Conservation (phyloP, 1,140 invertebrate species). For the Drosophila bocki region DNA sequence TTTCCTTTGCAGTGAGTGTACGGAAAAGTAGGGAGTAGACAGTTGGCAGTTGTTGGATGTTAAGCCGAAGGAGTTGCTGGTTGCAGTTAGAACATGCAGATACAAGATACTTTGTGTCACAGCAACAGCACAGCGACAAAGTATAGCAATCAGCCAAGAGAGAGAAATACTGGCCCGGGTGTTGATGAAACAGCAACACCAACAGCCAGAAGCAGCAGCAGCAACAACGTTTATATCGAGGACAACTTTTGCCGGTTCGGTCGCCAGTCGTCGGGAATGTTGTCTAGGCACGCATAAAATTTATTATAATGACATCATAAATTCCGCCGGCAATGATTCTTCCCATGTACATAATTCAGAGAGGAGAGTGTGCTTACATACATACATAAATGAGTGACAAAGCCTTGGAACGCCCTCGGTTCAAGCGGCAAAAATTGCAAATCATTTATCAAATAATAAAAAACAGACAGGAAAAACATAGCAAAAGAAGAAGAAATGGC, state of each 20-base stretch:
- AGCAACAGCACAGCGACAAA: slow-evolving; percentile 54
- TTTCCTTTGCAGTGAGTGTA: slow-evolving; percentile 39
- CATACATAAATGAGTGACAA: slow-evolving; percentile 56
- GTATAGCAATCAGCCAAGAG: slow-evolving; percentile 67
- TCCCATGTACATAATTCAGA: slow-evolving; percentile 25
- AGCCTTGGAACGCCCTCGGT: slow-evolving; percentile 25
- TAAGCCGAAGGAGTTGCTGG: slow-evolving; percentile 1
- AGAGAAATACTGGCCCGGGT: slow-evolving; percentile 55
- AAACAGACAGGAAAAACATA: slow-evolving; percentile 32
- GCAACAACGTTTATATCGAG: slow-evolving; percentile 31
- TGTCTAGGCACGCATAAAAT: slow-evolving; percentile 78
- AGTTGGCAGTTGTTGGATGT: slow-evolving; percentile 37
- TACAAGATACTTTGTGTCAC: slow-evolving; percentile 80
- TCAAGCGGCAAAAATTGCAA: slow-evolving; percentile 47
- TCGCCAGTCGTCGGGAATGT: slow-evolving; percentile 54
- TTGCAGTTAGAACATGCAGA: slow-evolving; percentile 51
- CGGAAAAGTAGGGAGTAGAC: not conserved
- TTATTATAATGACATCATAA: slow-evolving; percentile 83
- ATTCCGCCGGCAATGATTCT: slow-evolving; percentile 60
- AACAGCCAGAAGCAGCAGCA: slow-evolving; percentile 6
- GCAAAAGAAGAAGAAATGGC: slow-evolving; percentile 20
- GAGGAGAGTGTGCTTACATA: slow-evolving; percentile 14
- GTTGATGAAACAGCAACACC: slow-evolving; percentile 41
- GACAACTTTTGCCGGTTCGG: slow-evolving; percentile 35
- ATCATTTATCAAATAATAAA: slow-evolving; percentile 70